Base-by-base conservation (phyloP, 2,113 vertebrate genomes). In the Psittacula cyanocephala region DNA sequence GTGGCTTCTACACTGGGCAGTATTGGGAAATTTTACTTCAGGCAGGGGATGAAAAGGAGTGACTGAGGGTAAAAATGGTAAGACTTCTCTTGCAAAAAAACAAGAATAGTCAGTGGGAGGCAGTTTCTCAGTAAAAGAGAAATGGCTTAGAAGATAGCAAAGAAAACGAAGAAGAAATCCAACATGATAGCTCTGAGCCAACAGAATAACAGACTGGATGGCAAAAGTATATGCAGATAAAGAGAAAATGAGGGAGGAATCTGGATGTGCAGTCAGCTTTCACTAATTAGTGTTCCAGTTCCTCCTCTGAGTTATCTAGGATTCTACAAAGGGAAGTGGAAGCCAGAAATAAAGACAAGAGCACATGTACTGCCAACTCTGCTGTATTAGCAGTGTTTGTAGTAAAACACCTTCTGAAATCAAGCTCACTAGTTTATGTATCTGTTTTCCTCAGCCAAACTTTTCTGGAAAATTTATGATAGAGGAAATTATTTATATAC, bases 341-440 rank as follows among this genome's bases (percentile, higher is more conserved):
- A 49, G 65, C 39, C 33, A 76, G 62, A 91, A 75, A 78, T 55
- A 72, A 76, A 75, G 46, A 15, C 67, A 72, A 53, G 12, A 83
- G 81, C 62, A 60, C 10, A 43, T 3, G 22, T 60, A 64, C 50
- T 74, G 52, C 47, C 65, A 96, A 33, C 47, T 87, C 77, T 14
- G 57, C 52, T 68, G 15, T 64, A 29, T 87, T 89, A 85, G 17
- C 67, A 80, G 57, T 2, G 9, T 65, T 68, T 71, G 47, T 71
- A 91, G 62, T 68, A 89, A 95, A 93, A 82, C 10, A 65, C 28
- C 44, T 89, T 79, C 65, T 78, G 57, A 90, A 95, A 76, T 57
- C 63, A 70, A 88, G 64, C 60, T 20, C 41, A 35, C 18, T 86
- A 74, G 23, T 23, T 20, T 20, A 67, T 57, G 2, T 44, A 80